Conservation (phyloP, 1,140 invertebrate species). For the Drosophila ercepeae region DNA sequence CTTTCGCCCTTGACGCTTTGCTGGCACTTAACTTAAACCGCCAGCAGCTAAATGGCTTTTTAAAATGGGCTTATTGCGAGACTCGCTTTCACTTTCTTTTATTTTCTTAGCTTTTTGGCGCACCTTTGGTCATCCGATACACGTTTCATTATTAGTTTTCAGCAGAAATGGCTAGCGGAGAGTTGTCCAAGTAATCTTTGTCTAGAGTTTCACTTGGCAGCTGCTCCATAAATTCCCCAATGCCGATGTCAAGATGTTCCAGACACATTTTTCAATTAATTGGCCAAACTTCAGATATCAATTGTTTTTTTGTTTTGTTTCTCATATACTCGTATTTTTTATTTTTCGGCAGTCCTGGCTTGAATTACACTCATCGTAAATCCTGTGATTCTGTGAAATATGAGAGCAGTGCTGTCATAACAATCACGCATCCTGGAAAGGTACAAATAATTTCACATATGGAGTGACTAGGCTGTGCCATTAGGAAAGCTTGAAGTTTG, state of each 20-base stretch:
- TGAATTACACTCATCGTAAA: conserved; percentile 35
- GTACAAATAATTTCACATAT: conserved; percentile 19
- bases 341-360: conserved; percentile 49
- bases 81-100: not conserved
- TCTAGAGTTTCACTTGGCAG: conserved; percentile 19
- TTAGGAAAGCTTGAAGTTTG: not conserved
- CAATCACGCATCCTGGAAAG: conserved; percentile 19
- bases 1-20: conserved; percentile 44
- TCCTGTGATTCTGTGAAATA: conserved; percentile 53
- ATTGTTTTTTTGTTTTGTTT: conserved; percentile 12
- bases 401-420: conserved; percentile 41
- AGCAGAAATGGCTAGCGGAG: conserved; percentile 14
- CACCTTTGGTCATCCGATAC: conserved; percentile 28
- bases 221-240: conserved; percentile 20
- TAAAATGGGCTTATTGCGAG: conserved; percentile 34
- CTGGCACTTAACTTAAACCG: conserved; percentile 70
- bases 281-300: conserved; percentile 43
- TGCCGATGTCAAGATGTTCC: conserved; percentile 38
- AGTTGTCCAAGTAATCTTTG: conserved; percentile 14
- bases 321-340: too few relatives aligned
- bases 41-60: conserved; percentile 47
- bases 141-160: conserved; percentile 42
- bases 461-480: not conserved
- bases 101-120: not conserved
- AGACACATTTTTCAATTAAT: conserved; percentile 72